Evolutionary conservation across 64 coral and sea anemone genomes (phyloP).

Genomic region (Porites australiensis): DNA sequence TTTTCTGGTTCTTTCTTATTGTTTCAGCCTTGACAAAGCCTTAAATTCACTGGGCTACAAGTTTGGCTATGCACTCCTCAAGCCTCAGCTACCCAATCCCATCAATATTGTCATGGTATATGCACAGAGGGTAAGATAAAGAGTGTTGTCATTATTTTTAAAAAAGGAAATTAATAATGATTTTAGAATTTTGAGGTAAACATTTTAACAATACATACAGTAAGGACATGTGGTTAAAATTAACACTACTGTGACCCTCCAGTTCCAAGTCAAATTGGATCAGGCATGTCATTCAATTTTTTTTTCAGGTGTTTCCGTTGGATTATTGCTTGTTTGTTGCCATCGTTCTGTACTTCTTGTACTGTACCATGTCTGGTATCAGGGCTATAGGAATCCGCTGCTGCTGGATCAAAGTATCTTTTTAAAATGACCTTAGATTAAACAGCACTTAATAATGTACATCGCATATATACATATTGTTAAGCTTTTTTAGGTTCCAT

Average conservation of each 20-base stretch:
- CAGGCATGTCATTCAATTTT: background rate
- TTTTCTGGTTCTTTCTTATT: background rate
- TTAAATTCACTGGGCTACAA: constrained; percentile 95
- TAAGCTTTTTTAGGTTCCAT: too few species aligned
- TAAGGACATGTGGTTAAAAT: too few species aligned
- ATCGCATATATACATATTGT: too few species aligned
- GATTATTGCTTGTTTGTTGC: constrained; percentile 98
- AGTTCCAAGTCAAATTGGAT: too few species aligned
- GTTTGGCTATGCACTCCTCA: constrained; percentile 88
- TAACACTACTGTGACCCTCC: too few species aligned
- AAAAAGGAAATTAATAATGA: too few species aligned
- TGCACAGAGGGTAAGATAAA: constrained; percentile 81
- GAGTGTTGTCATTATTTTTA: too few species aligned
- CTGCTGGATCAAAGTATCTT: constrained; percentile 99
- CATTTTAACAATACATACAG: too few species aligned
- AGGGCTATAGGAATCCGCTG: constrained; percentile 89
- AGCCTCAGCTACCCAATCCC: constrained; percentile 84
- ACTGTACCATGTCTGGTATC: constrained; percentile 93
- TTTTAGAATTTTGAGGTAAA: too few species aligned
- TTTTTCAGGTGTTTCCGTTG: constrained; percentile 89
- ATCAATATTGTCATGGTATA: constrained; percentile 96
- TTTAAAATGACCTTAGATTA: background rate
- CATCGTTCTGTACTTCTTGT: constrained; percentile 93
- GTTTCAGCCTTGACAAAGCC: constrained; percentile 92
- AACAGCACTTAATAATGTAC: too few species aligned